Conservation (phyloP, 2,113 vertebrate species). For the Melanerpes aurifrons region DNA sequence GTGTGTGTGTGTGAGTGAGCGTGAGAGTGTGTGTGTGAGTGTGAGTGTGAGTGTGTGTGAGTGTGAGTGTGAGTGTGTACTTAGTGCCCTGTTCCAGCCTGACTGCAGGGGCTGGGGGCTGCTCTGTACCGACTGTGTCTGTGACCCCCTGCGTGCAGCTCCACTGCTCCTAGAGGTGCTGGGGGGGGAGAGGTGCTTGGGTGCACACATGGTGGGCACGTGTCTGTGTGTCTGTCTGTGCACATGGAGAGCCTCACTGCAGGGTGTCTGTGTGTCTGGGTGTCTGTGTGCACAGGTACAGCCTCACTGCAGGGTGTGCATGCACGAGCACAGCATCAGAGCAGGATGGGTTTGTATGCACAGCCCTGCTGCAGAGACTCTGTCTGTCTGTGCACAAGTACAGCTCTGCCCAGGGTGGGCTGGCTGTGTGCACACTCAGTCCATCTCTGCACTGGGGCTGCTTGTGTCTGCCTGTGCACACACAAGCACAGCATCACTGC, state of each 20-base stretch:
- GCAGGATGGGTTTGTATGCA: not conserved
- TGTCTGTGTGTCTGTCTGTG: too few species aligned
- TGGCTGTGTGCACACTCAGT: not conserved
- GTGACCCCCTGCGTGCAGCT: too few species aligned
- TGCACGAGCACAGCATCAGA: not conserved
- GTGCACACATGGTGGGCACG: too few species aligned
- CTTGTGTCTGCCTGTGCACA: not conserved
- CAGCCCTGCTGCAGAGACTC: not conserved
- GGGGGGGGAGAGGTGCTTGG: too few species aligned
- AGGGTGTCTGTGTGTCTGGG: not conserved
- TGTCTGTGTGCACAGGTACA: not conserved
- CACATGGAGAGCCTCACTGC: not conserved
- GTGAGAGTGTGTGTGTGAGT: too few species aligned
- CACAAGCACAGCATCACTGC: not conserved
- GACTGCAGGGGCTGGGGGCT: too few species aligned
- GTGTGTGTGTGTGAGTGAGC: too few species aligned
- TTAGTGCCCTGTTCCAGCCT: too few species aligned
- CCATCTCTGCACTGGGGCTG: not conserved
- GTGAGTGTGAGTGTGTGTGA: too few species aligned
- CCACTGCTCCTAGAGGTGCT: too few species aligned
- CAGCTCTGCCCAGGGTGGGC: not conserved
- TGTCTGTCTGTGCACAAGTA: not conserved
- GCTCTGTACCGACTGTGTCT: too few species aligned
- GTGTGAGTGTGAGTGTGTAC: too few species aligned
- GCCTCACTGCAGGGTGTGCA: not conserved